Evolutionary conservation across 2,113 vertebrate species (phyloP).

Genomic region (Elephas maximus): DNA sequence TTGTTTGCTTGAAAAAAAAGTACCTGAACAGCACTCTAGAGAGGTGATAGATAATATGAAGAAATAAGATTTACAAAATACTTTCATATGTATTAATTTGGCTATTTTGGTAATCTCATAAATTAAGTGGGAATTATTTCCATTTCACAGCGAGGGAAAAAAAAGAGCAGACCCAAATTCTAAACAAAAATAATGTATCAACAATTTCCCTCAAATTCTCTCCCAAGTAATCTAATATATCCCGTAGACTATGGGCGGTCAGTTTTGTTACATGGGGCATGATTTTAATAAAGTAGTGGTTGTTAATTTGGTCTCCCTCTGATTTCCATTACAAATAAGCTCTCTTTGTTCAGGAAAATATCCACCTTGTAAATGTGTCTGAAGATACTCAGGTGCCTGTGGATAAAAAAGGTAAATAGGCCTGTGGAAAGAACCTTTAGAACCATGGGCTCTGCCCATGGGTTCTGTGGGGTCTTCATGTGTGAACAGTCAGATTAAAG

Average conservation of each 20-base stretch:
- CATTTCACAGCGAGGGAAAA: slow-evolving; percentile 5
- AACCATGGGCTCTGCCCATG: neutral
- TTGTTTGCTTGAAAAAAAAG: neutral
- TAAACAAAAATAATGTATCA: neutral
- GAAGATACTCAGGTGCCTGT: neutral
- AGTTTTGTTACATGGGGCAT: neutral
- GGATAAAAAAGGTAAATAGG: neutral
- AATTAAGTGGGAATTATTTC: slow-evolving; percentile 24
- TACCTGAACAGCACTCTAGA: neutral
- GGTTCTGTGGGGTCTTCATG: neutral
- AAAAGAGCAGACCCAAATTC: neutral
- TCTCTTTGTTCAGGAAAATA: neutral
- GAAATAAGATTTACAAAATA: slow-evolving; percentile 40
- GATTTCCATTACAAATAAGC: neutral
- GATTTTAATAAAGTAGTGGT: neutral
- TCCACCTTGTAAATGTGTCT: neutral
- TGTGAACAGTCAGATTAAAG: neutral
- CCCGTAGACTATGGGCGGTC: neutral
- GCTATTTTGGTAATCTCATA: neutral
- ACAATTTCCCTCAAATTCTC: neutral
- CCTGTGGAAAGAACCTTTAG: neutral
- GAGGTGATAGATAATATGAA: neutral
- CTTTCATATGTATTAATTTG: neutral
- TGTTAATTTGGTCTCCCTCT: neutral
- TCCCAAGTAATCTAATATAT: neutral